Evolutionary conservation across 2,888 invertebrate species (phyloP), one percentile per base, ranked within the genome.

Genomic region (Scrobipalpa costella): DNA sequence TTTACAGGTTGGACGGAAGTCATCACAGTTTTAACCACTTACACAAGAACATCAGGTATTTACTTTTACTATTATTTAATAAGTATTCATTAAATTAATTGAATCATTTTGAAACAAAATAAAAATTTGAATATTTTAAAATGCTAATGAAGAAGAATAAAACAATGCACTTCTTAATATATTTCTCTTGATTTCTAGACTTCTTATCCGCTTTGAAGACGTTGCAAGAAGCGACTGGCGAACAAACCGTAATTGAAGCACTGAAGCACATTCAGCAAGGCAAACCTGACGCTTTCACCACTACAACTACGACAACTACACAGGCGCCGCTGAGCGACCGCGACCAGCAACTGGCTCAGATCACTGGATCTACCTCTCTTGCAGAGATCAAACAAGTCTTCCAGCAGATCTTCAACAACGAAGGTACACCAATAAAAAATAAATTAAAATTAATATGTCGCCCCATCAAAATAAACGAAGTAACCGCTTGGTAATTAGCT

Each of bases 231-330:
- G 60, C 47, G 3, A 60, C 60, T 2, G 60, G 60, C 33, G 34
- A 47, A 47, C n/a, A 27, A 11, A 34, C 27, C 17, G 5, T 66
- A 9, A 34, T 64, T 2, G 66, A 68, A n/a, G 66, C 66, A 2
- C 64, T 71, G 11, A 64, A 67, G n/a, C 44, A 68, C 44, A 67
- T 69, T 5, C 67, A 66, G 58, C 61, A 69, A 21, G 63, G 64
- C 38, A 64, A 63, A 49, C 68, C 67, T 1, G 63, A 64, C 47
- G 57, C 62, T 11, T 61, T 58, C 19, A 49, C 58, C 0, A 61
- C 63, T 3, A 50, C 21, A 38, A 58, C 63, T 2, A 13, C 58
- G 19, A 63, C 36, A 33, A 58, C 50, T 6, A 58, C 49, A 8
- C 57, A n/a, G 33, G 36, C 21, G 38, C 63, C 63, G 8, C 15